These are phyloP conservation scores for Enteromius paludinosus DNA, from an alignment of 2,797 vertebrate species.

Conservation along the genomic window DNA sequence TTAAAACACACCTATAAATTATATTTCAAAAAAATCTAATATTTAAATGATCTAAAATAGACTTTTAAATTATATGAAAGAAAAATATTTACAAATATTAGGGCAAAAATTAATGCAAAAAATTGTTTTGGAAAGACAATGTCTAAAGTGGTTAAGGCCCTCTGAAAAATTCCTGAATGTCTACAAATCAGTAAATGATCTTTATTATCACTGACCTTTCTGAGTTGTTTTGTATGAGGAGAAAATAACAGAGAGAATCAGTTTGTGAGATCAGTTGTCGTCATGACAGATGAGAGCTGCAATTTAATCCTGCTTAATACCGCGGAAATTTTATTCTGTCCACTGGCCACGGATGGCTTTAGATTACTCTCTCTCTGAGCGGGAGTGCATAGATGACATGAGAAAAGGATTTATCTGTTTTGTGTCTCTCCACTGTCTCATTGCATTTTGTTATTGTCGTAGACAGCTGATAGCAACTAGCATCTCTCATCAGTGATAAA, in stretches of 20 bases:
- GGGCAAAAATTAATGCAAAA: neutral
- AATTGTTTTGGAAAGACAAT: neutral
- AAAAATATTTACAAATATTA: no score
- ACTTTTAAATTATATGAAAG: no score
- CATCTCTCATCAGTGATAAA: conserved; percentile 30
- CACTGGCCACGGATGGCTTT: conserved; percentile 51
- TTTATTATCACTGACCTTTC: conserved; percentile 7
- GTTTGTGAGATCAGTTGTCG: conserved; percentile 41
- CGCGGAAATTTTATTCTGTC: conserved; percentile 62
- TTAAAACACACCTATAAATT: neutral
- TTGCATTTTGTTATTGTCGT: conserved; percentile 19
- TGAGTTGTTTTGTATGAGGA: neutral
- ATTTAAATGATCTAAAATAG: no score
- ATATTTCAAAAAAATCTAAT: neutral
- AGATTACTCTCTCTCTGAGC: conserved; percentile 54
- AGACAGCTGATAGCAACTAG: neutral
- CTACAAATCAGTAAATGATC: conserved; percentile 12
- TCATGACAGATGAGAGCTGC: conserved; percentile 58
- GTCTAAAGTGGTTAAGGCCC: neutral
- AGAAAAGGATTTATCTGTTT: conserved; percentile 25
- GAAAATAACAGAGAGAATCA: conserved; percentile 22
- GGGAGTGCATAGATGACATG: conserved; percentile 11
- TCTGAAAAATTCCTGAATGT: neutral
- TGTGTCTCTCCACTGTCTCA: conserved; percentile 5
- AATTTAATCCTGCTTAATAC: conserved; percentile 67